Evolutionary conservation across 1,140 invertebrate species (phyloP), one percentile per base, ranked within the genome.

Genomic region (Rhyacophila brunnea): DNA sequence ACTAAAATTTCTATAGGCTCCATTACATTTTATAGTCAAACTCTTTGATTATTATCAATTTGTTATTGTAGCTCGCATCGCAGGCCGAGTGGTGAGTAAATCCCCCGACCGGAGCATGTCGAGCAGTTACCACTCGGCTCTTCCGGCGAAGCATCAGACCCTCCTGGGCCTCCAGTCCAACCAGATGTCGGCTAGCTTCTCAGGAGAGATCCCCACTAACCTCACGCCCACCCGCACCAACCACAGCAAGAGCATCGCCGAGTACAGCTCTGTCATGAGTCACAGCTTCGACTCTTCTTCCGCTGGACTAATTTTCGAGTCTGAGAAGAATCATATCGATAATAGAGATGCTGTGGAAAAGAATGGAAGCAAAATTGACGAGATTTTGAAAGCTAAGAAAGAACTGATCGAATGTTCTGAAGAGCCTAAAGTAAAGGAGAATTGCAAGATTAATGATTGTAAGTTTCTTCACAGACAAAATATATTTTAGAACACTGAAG

Each of bases 41-140:
- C n/a, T n/a, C n/a, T n/a, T n/a, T n/a, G n/a, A n/a, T n/a, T n/a
- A n/a, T n/a, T n/a, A n/a, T n/a, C n/a, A n/a, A n/a, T n/a, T n/a
- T n/a, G n/a, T 28, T 28, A 66, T 74, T 74, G n/a, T 66, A 82
- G 60, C 71, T 60, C 67, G 74, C 48, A 74, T 74, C 60, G 60
- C 80, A 44, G 68, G 78, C 59, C 57, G 79, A 55, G 64, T 80
- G 73, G 68, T 86, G 79, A 75, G 79, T 34, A 75, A 80, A n/a
- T 89, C 87, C 0, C 87, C 87, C 0, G 87, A 89, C 67, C 80
- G 86, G 28, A 40, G 35, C n/a, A 87, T 90, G 77, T 74, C 82
- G 1, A 79, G 82, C 9, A 88, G 87, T 67, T 89, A 83, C 74
- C 87, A 89, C 58, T 64, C 71, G 1, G 69, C 71, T 3, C 35